Conservation (phyloP, 2,888 invertebrate genomes). For the Hypena proboscidalis region DNA sequence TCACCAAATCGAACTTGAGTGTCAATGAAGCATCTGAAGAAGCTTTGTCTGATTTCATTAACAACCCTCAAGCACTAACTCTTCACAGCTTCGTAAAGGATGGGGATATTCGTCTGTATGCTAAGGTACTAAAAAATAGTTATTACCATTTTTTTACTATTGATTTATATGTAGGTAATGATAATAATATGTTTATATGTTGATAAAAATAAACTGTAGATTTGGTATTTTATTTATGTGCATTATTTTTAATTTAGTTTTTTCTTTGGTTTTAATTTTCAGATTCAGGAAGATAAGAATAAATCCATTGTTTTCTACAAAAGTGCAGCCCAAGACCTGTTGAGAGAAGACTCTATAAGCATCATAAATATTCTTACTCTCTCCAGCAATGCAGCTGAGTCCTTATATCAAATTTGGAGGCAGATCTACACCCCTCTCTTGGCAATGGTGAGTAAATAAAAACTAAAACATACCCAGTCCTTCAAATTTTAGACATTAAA, state of each 20-base stretch:
- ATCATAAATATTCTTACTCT: constrained; percentile 71
- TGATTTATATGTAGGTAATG: not conserved
- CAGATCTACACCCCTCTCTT: constrained; percentile 77
- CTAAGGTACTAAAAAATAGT: too few relatives aligned
- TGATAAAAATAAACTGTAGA: too few relatives aligned
- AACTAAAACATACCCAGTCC: not conserved
- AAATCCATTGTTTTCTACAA: constrained; percentile 79
- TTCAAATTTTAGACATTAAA: too few relatives aligned
- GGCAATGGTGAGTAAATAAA: constrained; percentile 56
- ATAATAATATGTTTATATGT: too few relatives aligned
- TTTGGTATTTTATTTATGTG: not conserved
- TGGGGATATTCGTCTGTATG: constrained; percentile 54
- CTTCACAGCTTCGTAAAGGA: constrained; percentile 58
- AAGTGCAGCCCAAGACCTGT: constrained; percentile 56
- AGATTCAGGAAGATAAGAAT: constrained; percentile 60
- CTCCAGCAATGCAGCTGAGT: constrained; percentile 68
- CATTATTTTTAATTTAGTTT: not conserved
- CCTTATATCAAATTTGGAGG: constrained; percentile 72
- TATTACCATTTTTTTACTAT: too few relatives aligned
- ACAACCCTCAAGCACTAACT: constrained; percentile 66
- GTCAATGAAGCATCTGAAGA: constrained; percentile 60
- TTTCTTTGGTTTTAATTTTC: constrained; percentile 30
- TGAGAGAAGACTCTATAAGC: constrained; percentile 55
- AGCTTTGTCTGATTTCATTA: constrained; percentile 68
- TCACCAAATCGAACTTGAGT: constrained; percentile 49